Evolutionary conservation across 2,888 invertebrate species (phyloP).

Genomic region (Scotopteryx bipunctaria): DNA sequence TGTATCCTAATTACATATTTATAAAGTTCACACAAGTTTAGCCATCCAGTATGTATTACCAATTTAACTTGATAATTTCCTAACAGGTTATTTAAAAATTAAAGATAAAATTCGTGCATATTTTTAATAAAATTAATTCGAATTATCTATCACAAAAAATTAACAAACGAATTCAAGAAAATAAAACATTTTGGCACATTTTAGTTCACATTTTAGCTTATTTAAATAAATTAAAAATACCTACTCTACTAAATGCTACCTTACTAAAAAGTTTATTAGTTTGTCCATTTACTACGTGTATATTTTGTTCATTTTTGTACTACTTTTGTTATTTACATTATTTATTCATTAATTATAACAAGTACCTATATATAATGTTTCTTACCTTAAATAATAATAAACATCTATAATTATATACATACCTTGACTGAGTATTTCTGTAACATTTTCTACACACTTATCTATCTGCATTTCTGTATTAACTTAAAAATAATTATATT

Average conservation of each 20-base stretch:
- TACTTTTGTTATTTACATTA: neutral
- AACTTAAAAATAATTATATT: too few relatives aligned
- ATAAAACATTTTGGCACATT: conserved; percentile 35
- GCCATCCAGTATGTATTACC: too few relatives aligned
- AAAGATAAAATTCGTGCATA: neutral
- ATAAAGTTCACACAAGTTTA: too few relatives aligned
- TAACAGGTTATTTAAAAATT: neutral
- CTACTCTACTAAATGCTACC: conserved; percentile 37
- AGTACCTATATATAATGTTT: neutral
- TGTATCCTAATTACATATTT: too few relatives aligned
- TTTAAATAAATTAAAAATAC: conserved; percentile 21
- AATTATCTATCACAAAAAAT: conserved; percentile 19
- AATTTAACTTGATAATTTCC: too few relatives aligned
- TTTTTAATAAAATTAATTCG: conserved; percentile 25
- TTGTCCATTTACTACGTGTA: conserved; percentile 9
- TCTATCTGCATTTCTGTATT: too few relatives aligned
- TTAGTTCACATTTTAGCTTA: conserved; percentile 29
- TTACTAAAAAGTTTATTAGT: conserved; percentile 21
- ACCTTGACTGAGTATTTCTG: too few relatives aligned
- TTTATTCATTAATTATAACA: neutral
- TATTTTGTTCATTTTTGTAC: neutral
- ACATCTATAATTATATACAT: too few relatives aligned
- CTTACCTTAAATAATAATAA: too few relatives aligned
- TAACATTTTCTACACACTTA: too few relatives aligned
- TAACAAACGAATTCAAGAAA: conserved; percentile 28